Evolutionary conservation across 2,113 vertebrate genomes (phyloP).

Genomic region (Emydura subglobosa): DNA sequence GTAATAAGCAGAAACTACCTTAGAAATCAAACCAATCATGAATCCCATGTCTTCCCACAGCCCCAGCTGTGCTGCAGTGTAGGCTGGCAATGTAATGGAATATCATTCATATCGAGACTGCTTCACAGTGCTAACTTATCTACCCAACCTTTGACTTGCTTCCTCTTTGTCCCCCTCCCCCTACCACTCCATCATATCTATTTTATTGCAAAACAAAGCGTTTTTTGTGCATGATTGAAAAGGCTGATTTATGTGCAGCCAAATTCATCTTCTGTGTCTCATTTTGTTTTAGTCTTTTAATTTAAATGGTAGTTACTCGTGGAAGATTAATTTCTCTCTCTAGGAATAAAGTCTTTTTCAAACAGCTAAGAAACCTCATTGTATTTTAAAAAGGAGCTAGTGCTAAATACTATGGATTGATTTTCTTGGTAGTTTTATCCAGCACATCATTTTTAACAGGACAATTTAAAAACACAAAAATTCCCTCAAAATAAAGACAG

Average conservation of each 20-base stretch:
- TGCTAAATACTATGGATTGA: not conserved
- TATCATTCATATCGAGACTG: not conserved
- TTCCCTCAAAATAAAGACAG: not conserved
- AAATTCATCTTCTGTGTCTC: not conserved
- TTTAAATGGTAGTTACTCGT: not conserved
- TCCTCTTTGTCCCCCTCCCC: not conserved
- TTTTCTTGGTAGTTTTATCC: not conserved
- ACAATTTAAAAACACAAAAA: not conserved
- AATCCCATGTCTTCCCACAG: not conserved
- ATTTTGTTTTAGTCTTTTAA: not conserved
- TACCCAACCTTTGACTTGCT: not conserved
- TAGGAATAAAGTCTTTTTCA: not conserved
- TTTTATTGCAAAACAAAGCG: not conserved
- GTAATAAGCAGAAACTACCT: not conserved
- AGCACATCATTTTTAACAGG: not conserved
- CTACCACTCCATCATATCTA: not conserved
- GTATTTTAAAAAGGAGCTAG: not conserved
- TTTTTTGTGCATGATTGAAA: not conserved
- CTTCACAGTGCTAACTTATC: conserved; percentile 11
- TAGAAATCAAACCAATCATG: not conserved
- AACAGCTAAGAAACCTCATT: not conserved
- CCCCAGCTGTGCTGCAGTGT: not conserved
- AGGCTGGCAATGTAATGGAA: not conserved
- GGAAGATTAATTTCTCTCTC: not conserved
- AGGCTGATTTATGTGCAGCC: not conserved